These are phyloP conservation scores for Micromys minutus DNA, from an alignment of 2,113 vertebrate species.

Conservation along the genomic window DNA sequence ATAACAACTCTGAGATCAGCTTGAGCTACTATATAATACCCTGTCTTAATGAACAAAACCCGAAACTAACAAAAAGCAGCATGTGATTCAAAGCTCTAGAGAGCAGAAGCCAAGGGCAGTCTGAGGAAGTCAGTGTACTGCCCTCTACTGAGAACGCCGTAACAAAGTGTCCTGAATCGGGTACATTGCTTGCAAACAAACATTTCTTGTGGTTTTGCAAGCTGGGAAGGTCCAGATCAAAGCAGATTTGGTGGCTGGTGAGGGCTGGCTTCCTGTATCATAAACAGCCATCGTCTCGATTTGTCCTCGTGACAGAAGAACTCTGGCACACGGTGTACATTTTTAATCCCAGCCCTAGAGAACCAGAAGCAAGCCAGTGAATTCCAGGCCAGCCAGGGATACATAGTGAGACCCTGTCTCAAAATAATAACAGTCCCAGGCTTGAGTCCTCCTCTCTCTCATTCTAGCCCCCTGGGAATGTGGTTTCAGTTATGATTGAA, in stretches of 20 bases:
- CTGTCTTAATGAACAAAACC: not conserved
- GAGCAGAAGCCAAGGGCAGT: constrained; percentile 11
- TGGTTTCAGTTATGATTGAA: not conserved
- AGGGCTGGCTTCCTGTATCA: not conserved
- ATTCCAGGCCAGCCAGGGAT: not conserved
- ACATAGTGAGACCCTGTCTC: not conserved
- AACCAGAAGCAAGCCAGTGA: not conserved
- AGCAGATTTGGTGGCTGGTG: not conserved
- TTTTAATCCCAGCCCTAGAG: not conserved
- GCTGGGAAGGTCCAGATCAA: not conserved
- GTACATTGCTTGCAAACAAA: not conserved
- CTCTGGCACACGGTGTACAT: not conserved
- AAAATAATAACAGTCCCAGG: not conserved
- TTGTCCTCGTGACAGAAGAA: not conserved
- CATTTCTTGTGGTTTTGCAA: not conserved
- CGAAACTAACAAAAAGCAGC: not conserved
- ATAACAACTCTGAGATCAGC: not conserved
- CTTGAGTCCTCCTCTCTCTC: not conserved
- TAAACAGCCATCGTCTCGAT: not conserved
- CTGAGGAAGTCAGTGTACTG: not conserved
- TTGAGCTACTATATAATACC: not conserved
- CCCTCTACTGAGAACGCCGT: not conserved
- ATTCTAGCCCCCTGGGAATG: not conserved
- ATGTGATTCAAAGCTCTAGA: not conserved
- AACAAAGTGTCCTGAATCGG: not conserved